Evolutionary conservation across 2,797 vertebrate genomes (phyloP), one percentile per base, ranked within the genome.

Genomic region (Lutra lutra): DNA sequence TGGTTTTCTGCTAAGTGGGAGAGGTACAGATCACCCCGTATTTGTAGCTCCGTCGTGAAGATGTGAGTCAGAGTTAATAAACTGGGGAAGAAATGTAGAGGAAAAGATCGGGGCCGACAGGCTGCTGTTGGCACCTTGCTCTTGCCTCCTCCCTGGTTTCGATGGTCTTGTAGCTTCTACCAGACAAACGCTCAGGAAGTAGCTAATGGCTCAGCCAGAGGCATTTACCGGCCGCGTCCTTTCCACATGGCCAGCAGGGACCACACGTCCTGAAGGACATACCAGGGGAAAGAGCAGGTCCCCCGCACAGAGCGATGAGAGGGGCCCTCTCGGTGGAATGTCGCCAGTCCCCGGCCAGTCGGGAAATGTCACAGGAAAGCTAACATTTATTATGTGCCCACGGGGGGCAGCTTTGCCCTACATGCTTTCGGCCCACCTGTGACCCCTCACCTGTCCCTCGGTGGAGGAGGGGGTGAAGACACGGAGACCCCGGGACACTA

Each of bases 141-240:
- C 29, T 66, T 10, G 46, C 27, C 58, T 32, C 84, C 10, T 3
- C 29, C 78, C 32, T 7, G 18, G n/a, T 58, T 73, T 79, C 2
- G 0, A 5, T 23, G 64, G 20, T 48, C 58, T 29, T 1, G 1
- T 48, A 35, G 14, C 40, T 75, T 10, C 43, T 0, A 6, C 70
- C 29, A 8, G 73, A 68, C 43, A 14, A 23, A 79, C 1, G 21
- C 58, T 56, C 60, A 14, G 4, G n/a, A 27, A 27, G 35, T n/a
- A 58, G 77, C 23, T 84, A 23, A 46, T 72, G 25, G 72, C 46
- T 72, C 72, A 18, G 35, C 91, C 54, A 1, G 6, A 54, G 64
- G 72, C 15, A 3, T 23, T 35, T 46, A n/a, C 2, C 4, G 54
- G 27, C 35, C 8, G 1, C 0, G 0, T 11, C 2, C 15, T 38